These are phyloP conservation scores for Ashinkailepas kermadecensis DNA, from an alignment of 2,888 invertebrate species.

Conservation along the genomic window DNA sequence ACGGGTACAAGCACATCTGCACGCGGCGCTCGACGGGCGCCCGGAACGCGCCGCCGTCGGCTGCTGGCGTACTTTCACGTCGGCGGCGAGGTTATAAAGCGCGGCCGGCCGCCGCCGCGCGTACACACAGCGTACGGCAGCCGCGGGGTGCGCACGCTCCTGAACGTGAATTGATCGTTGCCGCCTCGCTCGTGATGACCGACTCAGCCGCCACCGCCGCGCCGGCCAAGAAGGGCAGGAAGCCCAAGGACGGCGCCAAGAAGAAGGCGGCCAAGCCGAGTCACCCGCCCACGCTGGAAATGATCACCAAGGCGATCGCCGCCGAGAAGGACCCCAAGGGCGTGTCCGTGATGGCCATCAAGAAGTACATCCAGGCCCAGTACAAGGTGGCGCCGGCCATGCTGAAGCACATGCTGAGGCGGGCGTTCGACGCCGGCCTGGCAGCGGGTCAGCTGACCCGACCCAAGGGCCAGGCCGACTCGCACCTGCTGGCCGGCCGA, in stretches of 20 bases:
- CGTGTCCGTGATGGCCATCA: slow-evolving; percentile 44
- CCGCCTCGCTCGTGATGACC: no score
- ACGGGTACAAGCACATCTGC: no score
- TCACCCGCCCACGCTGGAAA: slow-evolving; percentile 32
- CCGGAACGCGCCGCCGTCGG: no score
- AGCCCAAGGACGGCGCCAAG: neutral
- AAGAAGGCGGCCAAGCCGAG: slow-evolving; percentile 8
- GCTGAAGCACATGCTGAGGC: slow-evolving; percentile 36
- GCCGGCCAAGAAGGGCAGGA: neutral
- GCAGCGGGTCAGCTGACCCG: slow-evolving; percentile 41
- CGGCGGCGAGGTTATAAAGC: no score
- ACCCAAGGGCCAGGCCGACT: slow-evolving; percentile 35
- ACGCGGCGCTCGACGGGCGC: no score
- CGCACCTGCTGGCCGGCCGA: slow-evolving; percentile 29
- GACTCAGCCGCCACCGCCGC: neutral
- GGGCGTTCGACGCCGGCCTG: slow-evolving; percentile 41
- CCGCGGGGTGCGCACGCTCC: no score
- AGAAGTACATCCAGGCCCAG: slow-evolving; percentile 41
- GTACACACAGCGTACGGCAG: no score
- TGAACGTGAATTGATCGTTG: no score
- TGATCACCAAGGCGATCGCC: slow-evolving; percentile 42
- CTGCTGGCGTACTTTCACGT: no score
- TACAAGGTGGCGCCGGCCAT: slow-evolving; percentile 14
- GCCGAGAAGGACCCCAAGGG: slow-evolving; percentile 43
- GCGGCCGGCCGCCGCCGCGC: no score